Conservation (phyloP, 1,140 invertebrate species). For the Alviniconcha marisindica region DNA sequence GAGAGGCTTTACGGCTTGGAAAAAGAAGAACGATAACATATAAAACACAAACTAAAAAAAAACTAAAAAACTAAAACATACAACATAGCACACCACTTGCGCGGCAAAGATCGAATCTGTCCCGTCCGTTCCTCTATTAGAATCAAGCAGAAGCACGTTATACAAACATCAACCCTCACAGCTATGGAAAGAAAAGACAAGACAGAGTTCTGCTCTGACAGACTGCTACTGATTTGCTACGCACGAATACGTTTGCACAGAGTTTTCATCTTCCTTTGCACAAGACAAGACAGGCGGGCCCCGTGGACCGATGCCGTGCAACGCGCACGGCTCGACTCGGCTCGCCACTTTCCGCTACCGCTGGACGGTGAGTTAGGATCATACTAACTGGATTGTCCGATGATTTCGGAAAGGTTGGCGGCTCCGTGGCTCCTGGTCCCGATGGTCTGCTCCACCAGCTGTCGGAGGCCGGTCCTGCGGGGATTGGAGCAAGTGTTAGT, state of each 20-base stretch:
- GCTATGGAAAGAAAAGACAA: no score
- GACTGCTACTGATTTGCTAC: no score
- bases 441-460: slow-evolving; percentile 41
- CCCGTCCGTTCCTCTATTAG: no score
- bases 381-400: slow-evolving; percentile 45
- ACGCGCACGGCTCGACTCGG: slow-evolving; percentile 14
- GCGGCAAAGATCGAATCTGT: no score
- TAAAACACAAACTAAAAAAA: neutral
- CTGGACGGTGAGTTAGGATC: neutral
- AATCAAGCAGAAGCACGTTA: no score
- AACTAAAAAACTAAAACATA: no score
- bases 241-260: no score
- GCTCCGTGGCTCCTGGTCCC: slow-evolving; percentile 12
- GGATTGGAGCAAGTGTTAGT: neutral
- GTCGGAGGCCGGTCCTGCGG: slow-evolving; percentile 23
- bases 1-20: neutral
- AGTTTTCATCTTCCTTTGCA: no score
- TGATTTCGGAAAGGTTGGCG: slow-evolving; percentile 25
- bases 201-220: neutral
- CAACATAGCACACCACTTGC: no score
- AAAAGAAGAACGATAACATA: neutral
- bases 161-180: no score
- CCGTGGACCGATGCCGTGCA: no score
- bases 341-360: slow-evolving; percentile 10
- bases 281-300: no score